Evolutionary conservation across 2,797 vertebrate genomes (phyloP), one percentile per base, ranked within the genome.

Genomic region (Microctenopoma steveboyesi): DNA sequence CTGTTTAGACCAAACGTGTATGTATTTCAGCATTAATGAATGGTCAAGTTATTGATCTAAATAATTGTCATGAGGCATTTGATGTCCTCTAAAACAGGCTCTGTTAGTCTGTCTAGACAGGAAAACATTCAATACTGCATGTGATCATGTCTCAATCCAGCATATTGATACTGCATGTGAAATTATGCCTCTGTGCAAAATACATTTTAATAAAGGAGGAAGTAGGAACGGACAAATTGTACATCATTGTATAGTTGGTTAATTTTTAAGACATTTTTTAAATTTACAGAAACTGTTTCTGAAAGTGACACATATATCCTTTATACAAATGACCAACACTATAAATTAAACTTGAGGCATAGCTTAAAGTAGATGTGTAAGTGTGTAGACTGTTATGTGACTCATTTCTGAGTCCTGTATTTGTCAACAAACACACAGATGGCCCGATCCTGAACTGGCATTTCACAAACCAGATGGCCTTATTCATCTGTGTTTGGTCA

Each of bases 81-180:
- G 11, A 30, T 63, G 49, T 57, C 13, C 47, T 47, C 40, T 52
- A 54, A 56, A 67, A 54, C 39, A 22, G 28, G 9, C 58, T 74
- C 22, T 67, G 65, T 51, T 69, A 30, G 13, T 42, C 42, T 45
- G 42, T 50, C 22, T 60, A 53, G 54, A 80, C 70, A 72, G 49
- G 75, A 59, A 68, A 50, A 60, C 42, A 72, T 68, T 73, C 59
- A 69, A 42, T 35, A 7, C n/a, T 51, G 66, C 71, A 83, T 71
- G 84, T 87, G 83, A 79, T 69, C 12, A 13, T 4, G 7, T 48
- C 37, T 60, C 43, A 18, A 12, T 28, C 22, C 35, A 30, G 10
- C 45, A 65, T 33, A 55, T 57, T 61, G 46, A 33, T 33, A 33
- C 30, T 33, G 30, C 1, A 7, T 33, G 30, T 6, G 30, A 33